Evolutionary conservation across 53 echinoderm and acorn worm species (phyloP).

Genomic region (Zoroaster sp.): DNA sequence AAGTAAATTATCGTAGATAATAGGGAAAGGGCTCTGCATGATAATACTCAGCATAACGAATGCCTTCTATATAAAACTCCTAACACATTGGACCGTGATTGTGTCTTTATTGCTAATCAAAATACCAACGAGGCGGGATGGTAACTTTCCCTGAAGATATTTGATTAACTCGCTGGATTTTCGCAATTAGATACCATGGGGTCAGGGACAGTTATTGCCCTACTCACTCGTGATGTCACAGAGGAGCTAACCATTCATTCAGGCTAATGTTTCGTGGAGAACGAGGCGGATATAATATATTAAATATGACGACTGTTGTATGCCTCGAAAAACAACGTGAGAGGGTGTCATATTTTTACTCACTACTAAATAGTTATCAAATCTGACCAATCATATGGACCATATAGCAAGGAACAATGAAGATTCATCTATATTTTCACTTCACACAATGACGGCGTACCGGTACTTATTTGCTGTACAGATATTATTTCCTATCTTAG

Average conservation of each 20-base stretch:
- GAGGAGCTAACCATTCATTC: background rate
- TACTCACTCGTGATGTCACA: conserved; percentile 17
- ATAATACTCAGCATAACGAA: too few relatives aligned
- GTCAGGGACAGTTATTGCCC: conserved; percentile 49
- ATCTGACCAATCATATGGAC: too few relatives aligned
- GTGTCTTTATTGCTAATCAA: background rate
- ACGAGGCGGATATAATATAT: background rate
- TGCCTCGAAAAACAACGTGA: too few relatives aligned
- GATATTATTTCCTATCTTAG: too few relatives aligned
- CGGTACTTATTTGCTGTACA: too few relatives aligned
- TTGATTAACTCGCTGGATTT: conserved; percentile 22
- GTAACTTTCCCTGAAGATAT: background rate
- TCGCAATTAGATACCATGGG: conserved; percentile 17
- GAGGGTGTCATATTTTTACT: background rate
- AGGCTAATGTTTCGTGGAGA: background rate
- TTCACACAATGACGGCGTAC: too few relatives aligned
- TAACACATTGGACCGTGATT: conserved; percentile 21
- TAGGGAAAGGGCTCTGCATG: too few relatives aligned
- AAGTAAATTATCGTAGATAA: background rate
- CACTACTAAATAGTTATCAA: background rate
- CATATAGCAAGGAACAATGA: too few relatives aligned
- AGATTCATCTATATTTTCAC: too few relatives aligned
- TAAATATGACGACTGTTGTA: background rate
- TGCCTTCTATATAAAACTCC: too few relatives aligned
- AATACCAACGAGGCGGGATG: background rate